Percentiles rank a stretch among this genome's conserved stretches.
These are phyloP conservation scores for Martes flavigula DNA, from an alignment of 2,797 vertebrate species.

Conservation along the genomic window DNA sequence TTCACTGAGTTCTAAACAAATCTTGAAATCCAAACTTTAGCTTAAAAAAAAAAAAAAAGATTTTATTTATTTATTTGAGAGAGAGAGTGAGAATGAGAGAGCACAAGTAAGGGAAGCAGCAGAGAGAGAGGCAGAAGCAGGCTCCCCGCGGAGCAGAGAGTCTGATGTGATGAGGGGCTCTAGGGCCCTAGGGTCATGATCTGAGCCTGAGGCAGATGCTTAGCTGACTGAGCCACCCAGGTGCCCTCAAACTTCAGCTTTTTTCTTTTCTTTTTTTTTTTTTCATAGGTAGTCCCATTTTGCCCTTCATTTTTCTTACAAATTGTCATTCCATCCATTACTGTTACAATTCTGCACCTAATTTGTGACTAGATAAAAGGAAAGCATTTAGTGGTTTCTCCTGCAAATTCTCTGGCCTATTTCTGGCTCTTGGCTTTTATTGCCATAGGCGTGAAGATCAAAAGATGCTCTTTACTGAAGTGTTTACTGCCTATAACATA, in stretches of 20 bases:
- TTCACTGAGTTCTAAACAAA: not conserved
- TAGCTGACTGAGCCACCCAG: not conserved
- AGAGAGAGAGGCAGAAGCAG: not conserved
- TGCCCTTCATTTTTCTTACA: conserved; percentile 38
- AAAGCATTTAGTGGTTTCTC: conserved; percentile 45
- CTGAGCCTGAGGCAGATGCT: not conserved
- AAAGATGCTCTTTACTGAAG: conserved; percentile 64
- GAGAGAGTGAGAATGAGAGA: not conserved
- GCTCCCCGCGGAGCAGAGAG: not conserved
- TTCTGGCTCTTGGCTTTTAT: conserved; percentile 57
- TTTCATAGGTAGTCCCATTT: conserved; percentile 9
- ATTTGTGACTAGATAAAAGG: conserved; percentile 67
- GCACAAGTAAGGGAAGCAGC: no score
- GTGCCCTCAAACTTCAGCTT: not conserved
- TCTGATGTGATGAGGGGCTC: not conserved
- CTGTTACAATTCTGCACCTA: not conserved
- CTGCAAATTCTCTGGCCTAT: conserved; percentile 52
- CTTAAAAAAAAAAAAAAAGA: not conserved
- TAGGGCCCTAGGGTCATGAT: not conserved
- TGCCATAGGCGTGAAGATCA: conserved; percentile 71
- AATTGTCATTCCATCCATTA: conserved; percentile 24
- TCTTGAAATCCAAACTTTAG: conserved; percentile 10
- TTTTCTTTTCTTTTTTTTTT: not conserved
- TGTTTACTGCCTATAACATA: conserved; percentile 61
- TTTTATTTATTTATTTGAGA: not conserved